These are phyloP conservation scores for Lasioglossum lativentre DNA, from an alignment of 2,888 invertebrate genomes.

Conservation along the genomic window DNA sequence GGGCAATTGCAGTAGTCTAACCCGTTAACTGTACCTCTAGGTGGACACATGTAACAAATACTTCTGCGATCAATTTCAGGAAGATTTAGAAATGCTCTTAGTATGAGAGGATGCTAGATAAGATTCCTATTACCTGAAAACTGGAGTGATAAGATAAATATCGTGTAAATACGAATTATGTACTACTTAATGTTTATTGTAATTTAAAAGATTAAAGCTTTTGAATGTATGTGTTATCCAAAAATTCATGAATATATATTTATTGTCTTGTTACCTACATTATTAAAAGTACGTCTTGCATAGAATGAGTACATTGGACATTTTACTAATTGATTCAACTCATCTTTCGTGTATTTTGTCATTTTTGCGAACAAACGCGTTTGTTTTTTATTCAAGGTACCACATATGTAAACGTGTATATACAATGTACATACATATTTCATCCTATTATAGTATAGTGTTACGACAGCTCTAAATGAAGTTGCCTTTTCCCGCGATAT, in stretches of 20 bases:
- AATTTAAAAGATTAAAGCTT: constrained; percentile 83
- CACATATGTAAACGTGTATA: background rate
- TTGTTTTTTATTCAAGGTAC: background rate
- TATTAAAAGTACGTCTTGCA: constrained; percentile 40
- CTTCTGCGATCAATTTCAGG: constrained; percentile 47
- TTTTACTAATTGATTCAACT: constrained; percentile 32
- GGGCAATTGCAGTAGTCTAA: constrained; percentile 2
- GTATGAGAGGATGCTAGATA: constrained; percentile 63
- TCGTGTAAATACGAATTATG: constrained; percentile 80
- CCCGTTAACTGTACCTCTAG: background rate
- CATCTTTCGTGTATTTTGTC: background rate
- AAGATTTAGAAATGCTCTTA: constrained; percentile 58
- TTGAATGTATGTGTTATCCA: constrained; percentile 77
- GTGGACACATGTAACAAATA: background rate
- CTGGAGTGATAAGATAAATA: constrained; percentile 74
- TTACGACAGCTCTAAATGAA: too few species aligned
- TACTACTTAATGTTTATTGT: constrained; percentile 81
- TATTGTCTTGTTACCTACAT: constrained; percentile 57
- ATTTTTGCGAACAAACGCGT: background rate
- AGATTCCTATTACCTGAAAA: constrained; percentile 74
- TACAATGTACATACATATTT: background rate
- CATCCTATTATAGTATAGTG: too few species aligned
- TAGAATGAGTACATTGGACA: constrained; percentile 10
- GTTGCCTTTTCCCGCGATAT: too few species aligned
- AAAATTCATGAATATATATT: constrained; percentile 59